Base-by-base conservation (phyloP, 2,888 invertebrate species). In the Meloe dianella region DNA sequence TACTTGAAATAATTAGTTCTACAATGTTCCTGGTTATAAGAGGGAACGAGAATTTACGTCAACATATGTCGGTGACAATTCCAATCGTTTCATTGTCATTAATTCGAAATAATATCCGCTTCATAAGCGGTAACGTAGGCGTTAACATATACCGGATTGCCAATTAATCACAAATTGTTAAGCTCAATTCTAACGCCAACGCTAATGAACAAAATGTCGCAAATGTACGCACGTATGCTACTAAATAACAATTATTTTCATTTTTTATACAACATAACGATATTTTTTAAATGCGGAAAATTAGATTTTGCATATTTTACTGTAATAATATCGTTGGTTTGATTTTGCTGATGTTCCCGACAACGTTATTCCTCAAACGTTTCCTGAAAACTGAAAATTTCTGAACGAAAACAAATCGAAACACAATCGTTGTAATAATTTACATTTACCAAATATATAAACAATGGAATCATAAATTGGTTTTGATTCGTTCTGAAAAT, bases 381-480 rank as follows among this genome's bases (percentile, higher is more conserved):
- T n/a, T n/a, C n/a, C n/a, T n/a, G n/a, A n/a, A n/a, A n/a, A n/a
- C n/a, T n/a, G n/a, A n/a, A n/a, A n/a, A n/a, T n/a, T n/a, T n/a
- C n/a, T n/a, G n/a, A n/a, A n/a, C n/a, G n/a, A n/a, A n/a, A n/a
- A n/a, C n/a, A n/a, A n/a, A n/a, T n/a, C n/a, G n/a, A n/a, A n/a
- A n/a, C n/a, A n/a, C 14, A 41, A n/a, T n/a, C n/a, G 6, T 41
- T 2, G 8, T 20, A 54, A 54, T 54, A 54, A 24, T 14, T 54
- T 24, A 10, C 20, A 47, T 47, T 47, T 41, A 35, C 35, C 35
- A 12, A 35, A 14, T 17, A 41, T 6, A 20, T 20, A 8, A 47
- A 47, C 20, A 47, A 47, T 47, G 20, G 47, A 20, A 47, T 20
- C 47, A 47, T 47, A 47, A 47, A 47, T 20, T 47, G n/a, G 47